phyloP scores from a whole-genome alignment of 1,140 invertebrate species.

The Euura saliciscinereae region DNA sequence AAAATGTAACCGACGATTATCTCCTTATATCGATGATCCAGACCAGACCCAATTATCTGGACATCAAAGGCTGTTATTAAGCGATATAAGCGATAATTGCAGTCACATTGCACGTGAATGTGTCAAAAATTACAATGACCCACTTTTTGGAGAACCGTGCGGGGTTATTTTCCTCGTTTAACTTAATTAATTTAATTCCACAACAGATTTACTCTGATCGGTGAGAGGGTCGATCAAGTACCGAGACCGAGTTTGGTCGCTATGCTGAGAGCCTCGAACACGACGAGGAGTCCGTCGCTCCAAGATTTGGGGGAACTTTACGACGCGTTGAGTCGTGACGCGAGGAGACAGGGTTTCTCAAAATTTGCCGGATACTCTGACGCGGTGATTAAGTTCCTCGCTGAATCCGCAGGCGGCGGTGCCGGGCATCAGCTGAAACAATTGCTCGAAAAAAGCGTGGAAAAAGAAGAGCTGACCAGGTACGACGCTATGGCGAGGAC shows the following conservation, averaged over 20 bases:
- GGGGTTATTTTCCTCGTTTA: conserved; percentile 15
- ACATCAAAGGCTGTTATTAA: neutral
- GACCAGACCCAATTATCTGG: neutral
- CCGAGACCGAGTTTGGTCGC: conserved; percentile 48
- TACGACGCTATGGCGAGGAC: conserved; percentile 45
- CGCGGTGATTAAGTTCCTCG: conserved; percentile 39
- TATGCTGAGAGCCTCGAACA: conserved; percentile 41
- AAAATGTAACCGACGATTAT: neutral
- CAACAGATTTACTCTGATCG: conserved; percentile 46
- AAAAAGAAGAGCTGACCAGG: conserved; percentile 45
- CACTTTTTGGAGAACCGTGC: neutral
- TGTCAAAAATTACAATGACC: neutral
- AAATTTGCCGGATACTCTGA: conserved; percentile 50
- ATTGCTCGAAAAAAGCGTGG: conserved; percentile 43
- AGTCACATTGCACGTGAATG: neutral
- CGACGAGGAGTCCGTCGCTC: conserved; percentile 37
- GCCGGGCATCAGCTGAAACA: conserved; percentile 42
- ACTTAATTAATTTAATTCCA: neutral
- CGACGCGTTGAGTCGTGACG: conserved; percentile 50
- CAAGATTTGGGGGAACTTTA: conserved; percentile 48
- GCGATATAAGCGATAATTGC: neutral
- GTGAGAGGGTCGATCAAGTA: conserved; percentile 50
- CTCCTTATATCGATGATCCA: neutral
- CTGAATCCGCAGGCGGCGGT: conserved; percentile 43
- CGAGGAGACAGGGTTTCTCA: conserved; percentile 49